phyloP scores from a whole-genome alignment of 2,888 invertebrate genomes.

The Xestia xanthographa region DNA sequence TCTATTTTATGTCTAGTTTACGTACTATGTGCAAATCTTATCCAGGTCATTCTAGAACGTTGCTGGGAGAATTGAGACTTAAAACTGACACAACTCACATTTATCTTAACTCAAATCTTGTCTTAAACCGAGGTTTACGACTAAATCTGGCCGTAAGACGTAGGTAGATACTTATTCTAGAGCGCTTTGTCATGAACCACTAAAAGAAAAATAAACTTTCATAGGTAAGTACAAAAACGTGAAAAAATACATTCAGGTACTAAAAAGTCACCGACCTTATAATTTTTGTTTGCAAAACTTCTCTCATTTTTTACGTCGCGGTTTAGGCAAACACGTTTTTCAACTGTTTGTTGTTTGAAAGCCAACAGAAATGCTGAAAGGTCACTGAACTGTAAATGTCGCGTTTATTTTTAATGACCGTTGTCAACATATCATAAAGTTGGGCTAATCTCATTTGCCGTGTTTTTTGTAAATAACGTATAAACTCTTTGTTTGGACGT shows the following conservation, averaged over 20 bases:
- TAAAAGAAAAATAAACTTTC: constrained; percentile 20
- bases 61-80: background rate
- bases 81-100: background rate
- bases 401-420: constrained; percentile 55
- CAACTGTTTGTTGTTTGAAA: constrained; percentile 21
- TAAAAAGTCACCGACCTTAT: constrained; percentile 23
- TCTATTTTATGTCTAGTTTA: background rate
- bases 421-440: constrained; percentile 57
- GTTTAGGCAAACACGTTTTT: constrained; percentile 24
- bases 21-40: too few species aligned
- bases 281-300: constrained; percentile 40
- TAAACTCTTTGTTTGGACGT: constrained; percentile 38
- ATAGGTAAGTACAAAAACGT: background rate
- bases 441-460: constrained; percentile 38
- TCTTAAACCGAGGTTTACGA: background rate
- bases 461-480: constrained; percentile 46
- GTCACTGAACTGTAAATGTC: constrained; percentile 36
- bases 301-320: constrained; percentile 26
- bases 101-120: constrained; percentile 13
- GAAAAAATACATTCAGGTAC: constrained; percentile 10
- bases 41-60: background rate
- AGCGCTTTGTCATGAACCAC: constrained; percentile 4
- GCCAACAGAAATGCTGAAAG: constrained; percentile 34
- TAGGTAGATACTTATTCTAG: background rate
- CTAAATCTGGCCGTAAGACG: background rate